A percentile compares a stretch with the other conserved stretches of the same genome.
These are phyloP conservation scores for Chloebia gouldiae DNA, from an alignment of 2,113 vertebrate species.

Conservation along the genomic window DNA sequence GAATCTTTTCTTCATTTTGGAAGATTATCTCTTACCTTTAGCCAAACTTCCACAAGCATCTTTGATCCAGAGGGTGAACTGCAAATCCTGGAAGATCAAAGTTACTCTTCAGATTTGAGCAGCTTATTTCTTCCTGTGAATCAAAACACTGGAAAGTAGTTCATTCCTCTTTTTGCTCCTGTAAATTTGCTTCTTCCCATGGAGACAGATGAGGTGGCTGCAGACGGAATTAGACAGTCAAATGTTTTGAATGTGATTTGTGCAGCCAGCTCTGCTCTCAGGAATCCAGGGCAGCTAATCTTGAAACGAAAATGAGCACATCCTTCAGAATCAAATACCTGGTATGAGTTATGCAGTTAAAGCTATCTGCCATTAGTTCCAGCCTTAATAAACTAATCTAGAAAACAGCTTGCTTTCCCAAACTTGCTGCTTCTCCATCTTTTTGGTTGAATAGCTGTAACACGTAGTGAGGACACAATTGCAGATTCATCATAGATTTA, in stretches of 20 bases:
- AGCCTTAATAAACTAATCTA: constrained; percentile 4
- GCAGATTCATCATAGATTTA: background rate
- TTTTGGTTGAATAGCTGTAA: background rate
- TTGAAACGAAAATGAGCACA: background rate
- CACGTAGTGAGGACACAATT: background rate
- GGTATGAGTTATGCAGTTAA: background rate
- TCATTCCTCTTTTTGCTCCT: background rate
- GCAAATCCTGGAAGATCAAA: background rate
- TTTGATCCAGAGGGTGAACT: background rate
- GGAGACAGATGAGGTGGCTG: constrained; percentile 16
- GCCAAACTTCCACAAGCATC: background rate
- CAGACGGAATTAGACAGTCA: background rate
- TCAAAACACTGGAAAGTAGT: background rate
- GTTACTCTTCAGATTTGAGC: background rate
- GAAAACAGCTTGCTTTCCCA: background rate
- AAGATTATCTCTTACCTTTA: background rate
- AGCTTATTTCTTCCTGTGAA: background rate
- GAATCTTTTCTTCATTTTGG: background rate
- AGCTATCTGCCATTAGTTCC: background rate
- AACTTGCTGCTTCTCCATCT: background rate
- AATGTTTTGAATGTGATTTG: background rate
- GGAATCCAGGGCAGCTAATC: constrained; percentile 23
- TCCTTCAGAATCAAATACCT: constrained; percentile 12
- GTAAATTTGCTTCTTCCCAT: background rate
- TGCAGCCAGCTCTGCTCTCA: background rate